These are phyloP conservation scores for Philopedon plagiatum DNA, from an alignment of 2,888 invertebrate genomes.

Conservation along the genomic window DNA sequence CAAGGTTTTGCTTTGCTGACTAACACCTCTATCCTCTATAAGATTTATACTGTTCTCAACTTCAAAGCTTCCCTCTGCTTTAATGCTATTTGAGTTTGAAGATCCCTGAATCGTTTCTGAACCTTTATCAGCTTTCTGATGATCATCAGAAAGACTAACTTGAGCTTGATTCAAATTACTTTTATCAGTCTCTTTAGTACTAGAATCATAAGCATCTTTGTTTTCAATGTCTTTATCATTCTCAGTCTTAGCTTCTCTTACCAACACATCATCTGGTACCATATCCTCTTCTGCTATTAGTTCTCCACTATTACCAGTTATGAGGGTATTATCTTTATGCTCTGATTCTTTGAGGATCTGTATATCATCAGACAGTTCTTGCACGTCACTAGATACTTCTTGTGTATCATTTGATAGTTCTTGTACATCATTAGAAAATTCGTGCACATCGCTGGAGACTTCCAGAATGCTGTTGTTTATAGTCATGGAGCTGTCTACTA, in stretches of 20 bases:
- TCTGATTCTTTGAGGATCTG: not conserved
- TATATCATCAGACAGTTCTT: slow-evolving; percentile 8
- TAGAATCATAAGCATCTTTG: not conserved
- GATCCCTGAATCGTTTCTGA: not conserved
- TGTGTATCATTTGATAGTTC: slow-evolving; percentile 18
- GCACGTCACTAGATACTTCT: slow-evolving; percentile 20
- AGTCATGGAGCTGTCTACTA: slow-evolving; percentile 35
- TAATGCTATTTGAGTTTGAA: not conserved
- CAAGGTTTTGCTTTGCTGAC: not conserved
- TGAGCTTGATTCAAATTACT: not conserved
- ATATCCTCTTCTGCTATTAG: not conserved
- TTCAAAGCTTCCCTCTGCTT: not conserved
- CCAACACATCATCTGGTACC: not conserved
- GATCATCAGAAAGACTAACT: not conserved
- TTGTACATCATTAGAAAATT: slow-evolving; percentile 14
- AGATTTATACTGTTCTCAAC: not conserved
- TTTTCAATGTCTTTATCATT: not conserved
- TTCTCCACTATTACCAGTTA: not conserved
- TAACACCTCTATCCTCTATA: too few species aligned
- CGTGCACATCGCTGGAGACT: slow-evolving; percentile 21
- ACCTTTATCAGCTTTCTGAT: too few species aligned
- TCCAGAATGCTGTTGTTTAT: slow-evolving; percentile 22
- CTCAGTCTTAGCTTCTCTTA: slow-evolving; percentile 5
- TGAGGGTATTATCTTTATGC: not conserved
- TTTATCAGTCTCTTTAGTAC: slow-evolving; percentile 12